phyloP scores from a whole-genome alignment of 1,140 invertebrate genomes.

The Anastrepha obliqua region DNA sequence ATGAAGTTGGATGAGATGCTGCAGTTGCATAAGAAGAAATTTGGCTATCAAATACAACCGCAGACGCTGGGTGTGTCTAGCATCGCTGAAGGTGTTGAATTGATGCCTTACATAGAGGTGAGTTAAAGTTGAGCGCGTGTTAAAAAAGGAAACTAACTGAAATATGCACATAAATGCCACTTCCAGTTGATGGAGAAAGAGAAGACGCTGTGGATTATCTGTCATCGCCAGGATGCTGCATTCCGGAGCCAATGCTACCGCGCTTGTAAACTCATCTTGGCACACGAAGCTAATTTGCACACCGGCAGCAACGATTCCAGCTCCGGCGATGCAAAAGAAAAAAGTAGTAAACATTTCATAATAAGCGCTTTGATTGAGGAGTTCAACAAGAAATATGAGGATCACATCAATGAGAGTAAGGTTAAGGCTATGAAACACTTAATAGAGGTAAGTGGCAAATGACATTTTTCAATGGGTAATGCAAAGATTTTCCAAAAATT shows the following conservation, averaged over 20 bases:
- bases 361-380: constrained; percentile 62
- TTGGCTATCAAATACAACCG: constrained; percentile 70
- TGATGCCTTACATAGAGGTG: constrained; percentile 70
- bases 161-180: no score
- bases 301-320: background rate
- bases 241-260: constrained; percentile 67
- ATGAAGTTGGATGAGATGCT: constrained; percentile 70
- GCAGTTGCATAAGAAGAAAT: constrained; percentile 71
- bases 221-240: constrained; percentile 66
- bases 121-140: background rate
- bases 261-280: constrained; percentile 63
- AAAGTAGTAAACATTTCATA: background rate
- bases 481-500: background rate
- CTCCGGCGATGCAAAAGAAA: background rate
- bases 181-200: constrained; percentile 62
- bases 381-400: constrained; percentile 64
- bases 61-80: constrained; percentile 65
- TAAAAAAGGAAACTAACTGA: no score
- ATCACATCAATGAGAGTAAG: constrained; percentile 60
- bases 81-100: constrained; percentile 64
- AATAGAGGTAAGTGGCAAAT: constrained; percentile 64
- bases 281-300: constrained; percentile 53
- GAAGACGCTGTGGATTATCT: constrained; percentile 66
- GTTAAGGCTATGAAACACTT: constrained; percentile 69
- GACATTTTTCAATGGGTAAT: background rate